Evolutionary conservation across 1,140 invertebrate species (phyloP).

Genomic region (Hylyphantes graminicola): DNA sequence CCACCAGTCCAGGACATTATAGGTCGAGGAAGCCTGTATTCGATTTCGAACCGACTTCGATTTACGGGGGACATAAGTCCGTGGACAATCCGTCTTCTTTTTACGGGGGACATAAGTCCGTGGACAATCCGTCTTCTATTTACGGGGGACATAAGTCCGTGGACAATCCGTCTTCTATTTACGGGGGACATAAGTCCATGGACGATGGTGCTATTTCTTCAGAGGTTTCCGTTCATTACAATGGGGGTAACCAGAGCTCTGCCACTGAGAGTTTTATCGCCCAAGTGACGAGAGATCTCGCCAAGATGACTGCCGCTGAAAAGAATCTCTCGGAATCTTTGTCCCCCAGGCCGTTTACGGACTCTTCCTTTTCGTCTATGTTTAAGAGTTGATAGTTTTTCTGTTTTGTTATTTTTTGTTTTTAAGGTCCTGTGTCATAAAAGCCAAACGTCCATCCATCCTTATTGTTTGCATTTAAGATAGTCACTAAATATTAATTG

Average conservation of each 20-base stretch:
- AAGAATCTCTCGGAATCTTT: conserved; percentile 10
- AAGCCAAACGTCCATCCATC: too few species aligned
- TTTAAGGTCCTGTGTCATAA: not conserved
- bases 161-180: not conserved
- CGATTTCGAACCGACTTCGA: conserved; percentile 8
- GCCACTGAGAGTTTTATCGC: conserved; percentile 51
- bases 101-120: too few species aligned
- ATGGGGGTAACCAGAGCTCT: not conserved
- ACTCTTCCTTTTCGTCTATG: conserved; percentile 15
- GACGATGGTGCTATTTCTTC: conserved; percentile 27
- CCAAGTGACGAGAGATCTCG: conserved; percentile 51
- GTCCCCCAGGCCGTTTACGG: not conserved
- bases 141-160: too few species aligned
- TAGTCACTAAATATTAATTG: too few species aligned
- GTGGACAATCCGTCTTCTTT: not conserved
- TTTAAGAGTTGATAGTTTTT: conserved; percentile 25
- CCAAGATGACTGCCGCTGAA: conserved; percentile 30
- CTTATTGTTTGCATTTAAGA: too few species aligned
- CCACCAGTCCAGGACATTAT: conserved; percentile 5
- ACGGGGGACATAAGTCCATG: too few species aligned
- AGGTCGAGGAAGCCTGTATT: conserved; percentile 13
- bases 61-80: not conserved
- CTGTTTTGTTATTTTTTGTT: not conserved
- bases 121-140: not conserved
- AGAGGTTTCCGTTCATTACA: not conserved